These are phyloP conservation scores for Chymomyza caudatula DNA, from an alignment of 2,888 invertebrate species.

Conservation along the genomic window DNA sequence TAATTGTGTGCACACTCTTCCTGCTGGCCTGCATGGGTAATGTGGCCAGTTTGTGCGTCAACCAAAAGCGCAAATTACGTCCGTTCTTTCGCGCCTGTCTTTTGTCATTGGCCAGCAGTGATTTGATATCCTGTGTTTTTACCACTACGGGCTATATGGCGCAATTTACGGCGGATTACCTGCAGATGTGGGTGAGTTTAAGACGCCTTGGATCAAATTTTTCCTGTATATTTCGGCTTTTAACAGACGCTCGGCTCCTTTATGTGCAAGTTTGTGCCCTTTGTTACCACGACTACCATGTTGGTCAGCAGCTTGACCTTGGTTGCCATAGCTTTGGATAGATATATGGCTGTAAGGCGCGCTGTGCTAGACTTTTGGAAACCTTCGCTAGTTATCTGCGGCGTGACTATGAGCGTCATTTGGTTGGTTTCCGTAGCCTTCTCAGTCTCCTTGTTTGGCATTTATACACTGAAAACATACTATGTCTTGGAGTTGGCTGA, in stretches of 20 bases:
- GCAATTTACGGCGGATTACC: slow-evolving; percentile 62
- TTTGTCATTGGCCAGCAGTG: slow-evolving; percentile 79
- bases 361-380: slow-evolving; percentile 78
- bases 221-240: no score
- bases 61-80: slow-evolving; percentile 78
- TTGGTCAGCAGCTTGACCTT: slow-evolving; percentile 80
- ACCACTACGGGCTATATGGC: slow-evolving; percentile 61
- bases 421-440: slow-evolving; percentile 78
- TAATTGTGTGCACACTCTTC: slow-evolving; percentile 45
- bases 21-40: slow-evolving; percentile 62
- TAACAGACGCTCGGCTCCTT: slow-evolving; percentile 79
- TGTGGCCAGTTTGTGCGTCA: slow-evolving; percentile 62
- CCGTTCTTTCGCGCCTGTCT: slow-evolving; percentile 80
- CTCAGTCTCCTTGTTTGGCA: slow-evolving; percentile 77
- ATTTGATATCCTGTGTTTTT: slow-evolving; percentile 76
- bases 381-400: slow-evolving; percentile 75
- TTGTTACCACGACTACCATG: slow-evolving; percentile 79
- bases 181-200: slow-evolving; percentile 73
- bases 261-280: slow-evolving; percentile 79
- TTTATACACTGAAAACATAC: slow-evolving; percentile 71
- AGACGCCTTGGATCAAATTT: no score
- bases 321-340: slow-evolving; percentile 80
- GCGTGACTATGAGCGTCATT: slow-evolving; percentile 68
- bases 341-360: slow-evolving; percentile 79
- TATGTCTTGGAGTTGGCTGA: slow-evolving; percentile 32